Evolutionary conservation across 2,797 vertebrate species (phyloP).

Genomic region (Myotis findleyi): DNA sequence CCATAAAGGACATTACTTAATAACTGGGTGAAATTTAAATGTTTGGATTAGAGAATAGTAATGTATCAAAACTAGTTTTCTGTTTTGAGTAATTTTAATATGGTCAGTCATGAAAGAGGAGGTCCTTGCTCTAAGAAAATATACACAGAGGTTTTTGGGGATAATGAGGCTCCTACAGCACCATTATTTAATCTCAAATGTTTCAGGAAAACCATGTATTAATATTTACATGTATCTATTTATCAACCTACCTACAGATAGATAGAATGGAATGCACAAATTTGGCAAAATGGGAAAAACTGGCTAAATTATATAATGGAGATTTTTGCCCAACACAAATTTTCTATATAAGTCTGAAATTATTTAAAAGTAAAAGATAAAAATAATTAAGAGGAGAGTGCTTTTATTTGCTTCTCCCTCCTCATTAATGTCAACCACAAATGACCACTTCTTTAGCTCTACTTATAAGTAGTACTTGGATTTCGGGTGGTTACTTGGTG

Average conservation of each 20-base stretch:
- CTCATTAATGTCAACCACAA: not conserved
- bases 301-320: not conserved
- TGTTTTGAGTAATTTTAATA: not conserved
- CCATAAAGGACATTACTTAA: not conserved
- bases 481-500: not conserved
- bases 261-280: not conserved
- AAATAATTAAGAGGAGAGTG: not conserved
- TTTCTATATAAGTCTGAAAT: not conserved
- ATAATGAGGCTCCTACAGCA: not conserved
- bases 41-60: not conserved
- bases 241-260: not conserved
- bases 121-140: not conserved
- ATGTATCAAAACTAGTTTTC: not conserved
- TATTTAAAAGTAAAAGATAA: not conserved
- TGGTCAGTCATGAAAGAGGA: not conserved
- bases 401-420: not conserved
- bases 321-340: not conserved
- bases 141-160: not conserved
- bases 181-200: not conserved
- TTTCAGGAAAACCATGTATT: not conserved
- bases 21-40: not conserved
- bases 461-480: not conserved
- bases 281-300: not conserved
- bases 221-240: not conserved
- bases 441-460: not conserved